Percentiles rank a stretch among this genome's conserved stretches.
Evolutionary conservation across 2,888 invertebrate species (phyloP).

Genomic region (Cerceris ruficornis): DNA sequence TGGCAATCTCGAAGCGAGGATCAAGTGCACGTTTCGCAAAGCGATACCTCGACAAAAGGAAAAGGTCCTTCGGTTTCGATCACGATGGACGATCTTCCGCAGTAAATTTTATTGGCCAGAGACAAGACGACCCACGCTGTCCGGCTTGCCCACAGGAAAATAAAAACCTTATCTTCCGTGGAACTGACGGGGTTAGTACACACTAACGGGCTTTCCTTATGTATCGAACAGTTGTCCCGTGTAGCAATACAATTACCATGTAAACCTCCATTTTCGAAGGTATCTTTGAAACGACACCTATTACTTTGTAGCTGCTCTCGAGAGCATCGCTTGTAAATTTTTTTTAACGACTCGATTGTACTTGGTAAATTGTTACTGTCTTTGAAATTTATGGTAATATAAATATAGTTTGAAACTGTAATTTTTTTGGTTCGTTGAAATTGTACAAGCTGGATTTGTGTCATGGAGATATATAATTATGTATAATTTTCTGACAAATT

Average conservation of each 20-base stretch:
- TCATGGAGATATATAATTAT: too few species aligned
- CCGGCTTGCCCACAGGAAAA: constrained; percentile 50
- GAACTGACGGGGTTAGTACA: constrained; percentile 26
- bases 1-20: constrained; percentile 26
- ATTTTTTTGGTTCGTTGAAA: too few species aligned
- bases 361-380: too few species aligned
- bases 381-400: too few species aligned
- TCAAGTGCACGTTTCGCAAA: constrained; percentile 32
- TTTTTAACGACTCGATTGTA: too few species aligned
- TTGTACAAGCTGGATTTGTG: too few species aligned
- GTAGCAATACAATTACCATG: constrained; percentile 48
- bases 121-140: constrained; percentile 60
- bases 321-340: too few species aligned
- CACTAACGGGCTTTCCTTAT: constrained; percentile 16
- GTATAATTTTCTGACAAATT: too few species aligned
- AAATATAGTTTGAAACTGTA: too few species aligned
- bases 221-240: constrained; percentile 27
- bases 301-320: neutral
- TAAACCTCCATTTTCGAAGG: constrained; percentile 29
- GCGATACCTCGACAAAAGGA: constrained; percentile 20
- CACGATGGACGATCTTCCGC: constrained; percentile 36
- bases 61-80: constrained; percentile 11
- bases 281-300: constrained; percentile 9
- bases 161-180: constrained; percentile 65
- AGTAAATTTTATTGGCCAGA: constrained; percentile 67